Conservation (phyloP, 2,888 invertebrate species). For the Campoplex nolae region DNA sequence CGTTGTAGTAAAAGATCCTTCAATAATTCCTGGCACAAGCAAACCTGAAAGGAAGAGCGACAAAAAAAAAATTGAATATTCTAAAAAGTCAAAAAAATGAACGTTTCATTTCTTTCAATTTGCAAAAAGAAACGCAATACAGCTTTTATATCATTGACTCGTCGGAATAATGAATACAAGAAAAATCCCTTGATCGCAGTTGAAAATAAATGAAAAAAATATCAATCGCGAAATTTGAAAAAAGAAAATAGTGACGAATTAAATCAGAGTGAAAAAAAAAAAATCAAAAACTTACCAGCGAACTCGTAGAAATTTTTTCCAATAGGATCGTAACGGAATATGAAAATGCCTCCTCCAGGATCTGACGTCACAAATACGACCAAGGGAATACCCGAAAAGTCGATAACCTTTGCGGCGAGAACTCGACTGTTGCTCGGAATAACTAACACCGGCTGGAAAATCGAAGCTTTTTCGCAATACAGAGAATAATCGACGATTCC, state of each 20-base stretch:
- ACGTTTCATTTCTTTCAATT: neutral
- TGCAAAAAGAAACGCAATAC: neutral
- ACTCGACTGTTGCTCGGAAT: constrained; percentile 51
- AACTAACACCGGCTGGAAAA: constrained; percentile 43
- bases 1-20: constrained; percentile 69
- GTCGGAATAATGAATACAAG: neutral
- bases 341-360: constrained; percentile 62
- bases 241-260: neutral
- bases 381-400: constrained; percentile 49
- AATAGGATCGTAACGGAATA: constrained; percentile 44
- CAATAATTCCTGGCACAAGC: constrained; percentile 70
- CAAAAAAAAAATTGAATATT: neutral
- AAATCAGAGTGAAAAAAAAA: neutral
- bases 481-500: constrained; percentile 32
- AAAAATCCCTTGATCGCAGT: no score
- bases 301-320: constrained; percentile 32
- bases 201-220: no score
- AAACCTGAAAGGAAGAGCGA: constrained; percentile 68
- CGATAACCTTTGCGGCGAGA: constrained; percentile 51
- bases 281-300: constrained; percentile 35
- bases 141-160: neutral
- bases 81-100: neutral
- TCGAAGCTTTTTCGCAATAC: constrained; percentile 53
- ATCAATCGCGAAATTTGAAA: no score
- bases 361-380: constrained; percentile 55